Evolutionary conservation across 2,113 vertebrate species (phyloP).

Genomic region (Phycodurus eques): DNA sequence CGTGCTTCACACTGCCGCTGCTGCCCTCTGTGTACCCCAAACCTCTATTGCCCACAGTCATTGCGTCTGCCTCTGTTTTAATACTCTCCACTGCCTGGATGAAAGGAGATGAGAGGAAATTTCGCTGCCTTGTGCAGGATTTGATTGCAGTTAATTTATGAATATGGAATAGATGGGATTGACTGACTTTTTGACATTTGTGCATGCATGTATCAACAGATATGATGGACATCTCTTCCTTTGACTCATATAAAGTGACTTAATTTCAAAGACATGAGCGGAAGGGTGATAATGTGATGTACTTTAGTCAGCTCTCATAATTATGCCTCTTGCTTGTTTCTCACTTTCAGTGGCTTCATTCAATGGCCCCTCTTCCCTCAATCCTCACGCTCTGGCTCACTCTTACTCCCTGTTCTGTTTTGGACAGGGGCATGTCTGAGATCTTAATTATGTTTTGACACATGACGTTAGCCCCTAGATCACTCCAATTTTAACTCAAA

Average conservation of each 20-base stretch:
- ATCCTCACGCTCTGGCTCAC: constrained; percentile 19
- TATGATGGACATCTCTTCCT: constrained; percentile 35
- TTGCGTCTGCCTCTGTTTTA: background rate
- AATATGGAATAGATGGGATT: background rate
- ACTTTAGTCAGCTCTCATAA: constrained; percentile 57
- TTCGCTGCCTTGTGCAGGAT: background rate
- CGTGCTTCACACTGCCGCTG: constrained; percentile 36
- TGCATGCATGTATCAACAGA: constrained; percentile 18
- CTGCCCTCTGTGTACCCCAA: constrained; percentile 43
- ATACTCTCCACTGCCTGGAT: background rate
- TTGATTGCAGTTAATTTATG: background rate
- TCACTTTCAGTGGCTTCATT: constrained; percentile 54
- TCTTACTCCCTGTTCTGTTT: constrained; percentile 38
- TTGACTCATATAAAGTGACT: constrained; percentile 40
- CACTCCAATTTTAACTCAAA: constrained; percentile 70
- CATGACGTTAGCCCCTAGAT: constrained; percentile 69
- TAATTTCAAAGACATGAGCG: constrained; percentile 40
- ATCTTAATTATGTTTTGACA: constrained; percentile 76
- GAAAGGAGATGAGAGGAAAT: background rate
- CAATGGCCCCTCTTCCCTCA: background rate
- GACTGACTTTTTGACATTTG: background rate
- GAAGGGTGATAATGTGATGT: constrained; percentile 28
- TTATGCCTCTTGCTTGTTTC: constrained; percentile 60
- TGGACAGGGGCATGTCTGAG: constrained; percentile 65
- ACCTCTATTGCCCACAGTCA: constrained; percentile 19